Base-by-base conservation (phyloP, 2,113 vertebrate species). In the Pangasianodon hypophthalmus region DNA sequence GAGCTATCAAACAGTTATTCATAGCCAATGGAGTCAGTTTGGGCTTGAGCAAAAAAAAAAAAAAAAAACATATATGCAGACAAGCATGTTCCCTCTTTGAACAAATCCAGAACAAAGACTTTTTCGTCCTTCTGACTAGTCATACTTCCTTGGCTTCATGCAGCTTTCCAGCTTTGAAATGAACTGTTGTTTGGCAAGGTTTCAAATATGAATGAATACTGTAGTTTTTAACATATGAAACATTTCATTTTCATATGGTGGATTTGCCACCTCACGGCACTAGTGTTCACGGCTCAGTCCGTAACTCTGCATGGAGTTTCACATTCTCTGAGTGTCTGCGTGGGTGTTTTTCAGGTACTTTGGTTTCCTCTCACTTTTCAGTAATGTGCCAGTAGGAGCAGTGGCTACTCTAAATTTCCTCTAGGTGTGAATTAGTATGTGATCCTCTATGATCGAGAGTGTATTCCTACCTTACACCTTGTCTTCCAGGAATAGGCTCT, bases 1-100 rank as follows among this genome's bases (percentile, higher is more conserved):
- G 77, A 90, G 67, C 85, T 77, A 79, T 37, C 71, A 86, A 92
- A 90, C 77, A 89, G 84, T 83, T 90, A 92, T 90, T 92, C 89
- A 92, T 80, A 90, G 84, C 79, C 77, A 79, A 52, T 88, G 9
- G 84, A 77, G 81, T 89, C 71, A 90, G 67, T 88, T 86, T 73
- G 54, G 52, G 64, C 73, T 71, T 16, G n/a, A 73, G 13, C 50
- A 37, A 83, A 80, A 24, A 46, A 67, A 64, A 24, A 46, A 67
- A 64, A 24, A 60, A 11, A 54, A 64, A 52, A 52, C 10, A 52
- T 14, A 6, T 0, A n/a, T 87, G 9, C 16, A 69, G 44, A 46
- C 32, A 88, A 64, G 73, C 87, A 50, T 62, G 50, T 71, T 41
- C 14, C 14, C 24, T 71, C 24, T 29, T 67, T 54, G 48, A 54